These are phyloP conservation scores for Pseudorasbora parva DNA, from an alignment of 2,113 vertebrate species.

Conservation along the genomic window DNA sequence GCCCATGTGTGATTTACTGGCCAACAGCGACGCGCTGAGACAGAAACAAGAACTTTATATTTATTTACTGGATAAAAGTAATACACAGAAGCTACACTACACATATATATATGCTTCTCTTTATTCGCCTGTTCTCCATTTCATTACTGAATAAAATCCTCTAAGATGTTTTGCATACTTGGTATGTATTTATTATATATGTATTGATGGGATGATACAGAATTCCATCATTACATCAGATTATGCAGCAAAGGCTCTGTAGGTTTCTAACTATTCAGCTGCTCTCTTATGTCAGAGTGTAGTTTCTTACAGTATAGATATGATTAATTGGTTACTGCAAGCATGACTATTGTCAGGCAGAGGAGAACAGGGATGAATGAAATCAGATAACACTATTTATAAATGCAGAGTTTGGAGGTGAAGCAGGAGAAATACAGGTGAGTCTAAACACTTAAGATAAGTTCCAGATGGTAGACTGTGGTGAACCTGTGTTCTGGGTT, in stretches of 20 bases:
- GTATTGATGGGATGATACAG: neutral
- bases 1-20: conserved; percentile 50
- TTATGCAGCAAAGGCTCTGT: neutral
- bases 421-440: no score
- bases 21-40: conserved; percentile 73
- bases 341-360: no score
- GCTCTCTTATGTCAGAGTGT: no score
- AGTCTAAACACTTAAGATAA: no score
- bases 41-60: neutral
- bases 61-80: neutral
- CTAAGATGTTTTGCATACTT: neutral
- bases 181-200: neutral
- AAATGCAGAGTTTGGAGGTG: no score
- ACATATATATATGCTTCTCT: neutral
- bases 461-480: no score
- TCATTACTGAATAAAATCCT: neutral
- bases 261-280: no score
- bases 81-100: neutral
- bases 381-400: no score
- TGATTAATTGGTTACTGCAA: no score
- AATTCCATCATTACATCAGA: neutral
- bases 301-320: no score
- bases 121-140: neutral
- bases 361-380: no score
- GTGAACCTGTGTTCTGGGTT: no score